These are phyloP conservation scores for Bos indicus DNA, from an alignment of 2,113 vertebrate genomes.

Conservation along the genomic window DNA sequence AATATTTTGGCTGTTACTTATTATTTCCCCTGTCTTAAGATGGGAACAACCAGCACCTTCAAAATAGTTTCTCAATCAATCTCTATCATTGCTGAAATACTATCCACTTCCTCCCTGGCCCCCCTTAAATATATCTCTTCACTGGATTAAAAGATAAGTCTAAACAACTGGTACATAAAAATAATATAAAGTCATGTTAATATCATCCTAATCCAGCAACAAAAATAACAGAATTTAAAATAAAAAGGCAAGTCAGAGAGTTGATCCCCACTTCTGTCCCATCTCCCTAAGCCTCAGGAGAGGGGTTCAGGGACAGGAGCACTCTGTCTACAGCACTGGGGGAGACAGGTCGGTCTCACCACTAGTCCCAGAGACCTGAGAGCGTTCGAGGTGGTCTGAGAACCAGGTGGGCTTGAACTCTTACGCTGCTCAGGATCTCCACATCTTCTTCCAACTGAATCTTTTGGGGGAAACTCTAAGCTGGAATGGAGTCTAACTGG, in stretches of 20 bases:
- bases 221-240: background rate
- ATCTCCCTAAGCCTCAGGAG: background rate
- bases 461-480: background rate
- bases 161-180: conserved; percentile 19
- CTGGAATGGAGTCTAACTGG: background rate
- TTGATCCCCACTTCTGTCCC: background rate
- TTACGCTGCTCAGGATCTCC: background rate
- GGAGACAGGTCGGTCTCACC: background rate
- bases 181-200: conserved; percentile 1
- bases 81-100: background rate
- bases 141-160: background rate
- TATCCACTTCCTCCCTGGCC: background rate
- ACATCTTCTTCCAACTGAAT: background rate
- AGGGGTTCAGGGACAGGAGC: background rate
- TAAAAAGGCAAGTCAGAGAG: conserved; percentile 6
- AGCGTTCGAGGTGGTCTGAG: background rate
- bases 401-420: background rate
- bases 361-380: background rate
- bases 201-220: conserved; percentile 9
- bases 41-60: background rate
- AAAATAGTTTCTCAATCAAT: conserved; percentile 20
- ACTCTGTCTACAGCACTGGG: background rate
- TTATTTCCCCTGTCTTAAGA: background rate
- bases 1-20: background rate
- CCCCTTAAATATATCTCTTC: background rate